Base-by-base conservation (phyloP, 2,888 invertebrate genomes). In the Ceratothoa steindachneri region DNA sequence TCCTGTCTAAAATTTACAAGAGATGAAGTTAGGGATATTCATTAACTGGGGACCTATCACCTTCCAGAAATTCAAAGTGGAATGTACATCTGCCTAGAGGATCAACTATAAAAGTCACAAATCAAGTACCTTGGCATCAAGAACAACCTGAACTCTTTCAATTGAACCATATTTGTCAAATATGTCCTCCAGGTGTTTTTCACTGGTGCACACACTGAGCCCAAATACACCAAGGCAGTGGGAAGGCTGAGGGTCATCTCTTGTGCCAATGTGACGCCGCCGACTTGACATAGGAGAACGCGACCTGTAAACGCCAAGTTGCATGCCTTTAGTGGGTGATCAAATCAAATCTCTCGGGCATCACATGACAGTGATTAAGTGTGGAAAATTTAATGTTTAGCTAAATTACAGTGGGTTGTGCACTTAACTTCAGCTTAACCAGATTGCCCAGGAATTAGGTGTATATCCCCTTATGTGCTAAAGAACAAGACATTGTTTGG, bases 181-280 rank as follows among this genome's bases (percentile, higher is more conserved):
- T 81, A 97, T 92, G 82, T 95, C 93, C 83, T 92, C 90, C 55
- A 98, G 88, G 84, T 96, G 93, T 82, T 92, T 89, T 84, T 97
- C 97, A 0, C 94, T 92, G 0, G 97, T 98, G 85, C 92, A 91
- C 71, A 95, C 89, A 83, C 93, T 96, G 73, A 98, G 87, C 2
- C 97, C 97, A 85, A 98, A 98, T 15, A 98, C 91, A 22, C 98
- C 98, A 67, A 98, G 87, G 83, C 97, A 97, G 71, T 93, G 88
- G 66, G 91, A 92, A 1, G 93, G 92, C 79, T 91, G 89, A 0
- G 97, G 97, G 83, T 93, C 91, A 82, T 94, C 93, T 88, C 80
- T 71, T 28, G 73, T 92, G 80, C 92, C 91, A 77, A 88, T 86
- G 84, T 93, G 93, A 60, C 93, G 87, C 81, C 91, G 87, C 77